phyloP scores from a whole-genome alignment of 2,888 invertebrate genomes.

The Agonopterix alstromeriana region DNA sequence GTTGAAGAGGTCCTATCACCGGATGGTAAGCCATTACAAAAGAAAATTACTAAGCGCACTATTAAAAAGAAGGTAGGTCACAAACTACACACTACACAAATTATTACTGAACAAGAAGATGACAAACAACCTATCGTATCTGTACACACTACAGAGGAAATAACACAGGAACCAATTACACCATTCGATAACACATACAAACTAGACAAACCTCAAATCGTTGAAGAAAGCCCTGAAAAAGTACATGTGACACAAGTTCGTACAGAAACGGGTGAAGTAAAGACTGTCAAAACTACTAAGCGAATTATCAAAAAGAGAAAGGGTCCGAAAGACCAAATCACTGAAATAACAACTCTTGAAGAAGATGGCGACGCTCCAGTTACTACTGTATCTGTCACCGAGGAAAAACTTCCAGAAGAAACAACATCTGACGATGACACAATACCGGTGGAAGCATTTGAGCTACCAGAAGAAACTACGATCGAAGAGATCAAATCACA shows the following conservation, averaged over 20 bases:
- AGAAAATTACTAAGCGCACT: slow-evolving; percentile 26
- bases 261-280: slow-evolving; percentile 32
- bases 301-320: slow-evolving; percentile 49
- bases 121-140: slow-evolving; percentile 25
- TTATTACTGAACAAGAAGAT: slow-evolving; percentile 31
- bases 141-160: slow-evolving; percentile 40
- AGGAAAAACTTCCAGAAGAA: slow-evolving; percentile 7
- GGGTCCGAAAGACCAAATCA: slow-evolving; percentile 49
- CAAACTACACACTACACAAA: slow-evolving; percentile 27
- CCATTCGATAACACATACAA: slow-evolving; percentile 11
- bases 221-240: slow-evolving; percentile 29
- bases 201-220: slow-evolving; percentile 24
- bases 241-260: slow-evolving; percentile 47
- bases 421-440: slow-evolving; percentile 21
- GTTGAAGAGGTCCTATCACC: slow-evolving; percentile 9
- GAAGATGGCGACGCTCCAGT: slow-evolving; percentile 34
- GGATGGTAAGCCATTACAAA: slow-evolving; percentile 8
- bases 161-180: slow-evolving; percentile 23
- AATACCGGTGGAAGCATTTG: slow-evolving; percentile 19
- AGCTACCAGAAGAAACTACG: slow-evolving; percentile 21
- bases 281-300: slow-evolving; percentile 38
- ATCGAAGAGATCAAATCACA: slow-evolving; percentile 30
- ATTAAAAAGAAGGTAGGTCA: slow-evolving; percentile 44
- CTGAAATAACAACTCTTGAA: slow-evolving; percentile 26
- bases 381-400: slow-evolving; percentile 17